Evolutionary conservation across 2,113 vertebrate genomes (phyloP).

Genomic region (Cyanistes caeruleus): DNA sequence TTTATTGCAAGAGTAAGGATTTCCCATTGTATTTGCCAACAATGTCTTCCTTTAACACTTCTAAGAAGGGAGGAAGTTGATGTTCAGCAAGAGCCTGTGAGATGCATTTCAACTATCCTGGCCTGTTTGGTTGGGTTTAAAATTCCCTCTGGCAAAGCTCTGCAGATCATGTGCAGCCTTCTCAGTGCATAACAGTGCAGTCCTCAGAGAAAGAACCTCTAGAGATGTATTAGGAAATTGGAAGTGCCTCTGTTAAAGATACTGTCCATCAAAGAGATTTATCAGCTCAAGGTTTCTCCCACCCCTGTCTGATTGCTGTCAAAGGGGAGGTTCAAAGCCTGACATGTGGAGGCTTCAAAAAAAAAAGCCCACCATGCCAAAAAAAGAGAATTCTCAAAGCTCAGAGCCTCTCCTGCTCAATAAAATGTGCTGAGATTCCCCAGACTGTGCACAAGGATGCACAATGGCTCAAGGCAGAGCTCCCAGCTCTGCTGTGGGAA

Average conservation of each 20-base stretch:
- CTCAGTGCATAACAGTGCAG: neutral
- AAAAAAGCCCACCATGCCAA: neutral
- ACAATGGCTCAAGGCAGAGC: slow-evolving; percentile 29
- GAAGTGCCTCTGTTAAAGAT: neutral
- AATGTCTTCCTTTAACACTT: neutral
- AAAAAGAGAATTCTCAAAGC: neutral
- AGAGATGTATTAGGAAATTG: neutral
- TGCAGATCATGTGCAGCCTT: neutral
- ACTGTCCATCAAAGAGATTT: slow-evolving; percentile 24
- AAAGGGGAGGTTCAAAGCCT: slow-evolving; percentile 13
- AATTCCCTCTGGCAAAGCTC: neutral
- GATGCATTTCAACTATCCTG: neutral
- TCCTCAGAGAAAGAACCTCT: neutral
- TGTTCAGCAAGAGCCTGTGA: neutral
- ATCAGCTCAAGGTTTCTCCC: slow-evolving; percentile 20
- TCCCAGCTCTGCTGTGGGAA: neutral
- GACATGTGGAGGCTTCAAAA: neutral
- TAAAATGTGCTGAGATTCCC: neutral
- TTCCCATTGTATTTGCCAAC: neutral
- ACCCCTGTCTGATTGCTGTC: slow-evolving; percentile 12
- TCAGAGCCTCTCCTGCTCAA: neutral
- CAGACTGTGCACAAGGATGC: neutral
- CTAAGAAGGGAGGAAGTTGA: neutral
- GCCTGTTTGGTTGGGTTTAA: neutral
- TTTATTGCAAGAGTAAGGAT: neutral